phyloP scores from a whole-genome alignment of 2,888 invertebrate genomes.

The Thelaira solivaga region DNA sequence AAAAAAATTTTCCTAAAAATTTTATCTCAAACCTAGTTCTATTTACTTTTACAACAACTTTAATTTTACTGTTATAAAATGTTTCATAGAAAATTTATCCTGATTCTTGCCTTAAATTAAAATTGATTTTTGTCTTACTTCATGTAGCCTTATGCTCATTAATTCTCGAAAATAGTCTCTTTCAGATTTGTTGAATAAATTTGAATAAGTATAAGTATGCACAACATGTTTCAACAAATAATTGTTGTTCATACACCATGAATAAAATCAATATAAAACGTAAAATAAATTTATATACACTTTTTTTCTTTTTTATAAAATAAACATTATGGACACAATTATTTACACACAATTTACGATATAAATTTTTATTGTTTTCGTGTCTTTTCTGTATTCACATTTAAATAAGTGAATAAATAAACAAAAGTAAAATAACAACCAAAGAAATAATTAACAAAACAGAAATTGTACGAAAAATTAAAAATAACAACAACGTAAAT shows the following conservation, averaged over 20 bases:
- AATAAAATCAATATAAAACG: slow-evolving; percentile 49
- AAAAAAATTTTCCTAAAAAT: background rate
- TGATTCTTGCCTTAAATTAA: background rate
- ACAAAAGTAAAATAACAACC: slow-evolving; percentile 37
- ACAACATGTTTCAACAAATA: slow-evolving; percentile 40
- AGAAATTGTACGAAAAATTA: slow-evolving; percentile 40
- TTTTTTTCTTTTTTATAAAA: slow-evolving; percentile 37
- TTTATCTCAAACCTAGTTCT: background rate
- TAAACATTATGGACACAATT: slow-evolving; percentile 53
- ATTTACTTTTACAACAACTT: background rate
- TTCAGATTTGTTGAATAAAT: slow-evolving; percentile 24
- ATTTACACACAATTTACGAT: slow-evolving; percentile 54
- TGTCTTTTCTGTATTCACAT: slow-evolving; percentile 3
- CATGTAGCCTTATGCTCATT: background rate
- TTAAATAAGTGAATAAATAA: slow-evolving; percentile 41
- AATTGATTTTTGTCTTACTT: background rate
- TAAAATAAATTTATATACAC: slow-evolving; percentile 36
- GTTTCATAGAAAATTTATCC: no score
- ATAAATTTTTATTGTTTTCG: slow-evolving; percentile 24
- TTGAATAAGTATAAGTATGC: slow-evolving; percentile 42
- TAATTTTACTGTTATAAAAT: background rate
- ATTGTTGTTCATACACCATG: slow-evolving; percentile 19
- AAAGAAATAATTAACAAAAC: slow-evolving; percentile 57
- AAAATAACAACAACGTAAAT: slow-evolving; percentile 57
- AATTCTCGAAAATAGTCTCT: slow-evolving; percentile 30